These are phyloP conservation scores for Cryptus armator DNA, from an alignment of 2,888 invertebrate species.

Conservation along the genomic window DNA sequence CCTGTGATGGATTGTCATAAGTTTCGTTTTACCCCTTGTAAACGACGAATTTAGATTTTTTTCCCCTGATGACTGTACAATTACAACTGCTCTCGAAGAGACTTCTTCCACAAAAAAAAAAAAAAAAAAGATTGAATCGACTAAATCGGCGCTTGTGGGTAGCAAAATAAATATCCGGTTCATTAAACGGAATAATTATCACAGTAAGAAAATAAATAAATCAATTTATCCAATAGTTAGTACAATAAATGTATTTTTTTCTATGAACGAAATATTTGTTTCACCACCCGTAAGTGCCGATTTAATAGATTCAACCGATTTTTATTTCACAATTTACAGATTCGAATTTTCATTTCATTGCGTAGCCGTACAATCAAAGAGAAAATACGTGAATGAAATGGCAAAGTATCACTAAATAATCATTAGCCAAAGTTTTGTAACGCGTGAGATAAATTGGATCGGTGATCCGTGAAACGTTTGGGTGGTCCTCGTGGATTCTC, in stretches of 20 bases:
- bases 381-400: constrained; percentile 28
- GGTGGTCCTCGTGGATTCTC: constrained; percentile 41
- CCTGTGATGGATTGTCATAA: neutral
- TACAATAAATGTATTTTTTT: too few relatives aligned
- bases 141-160: too few relatives aligned
- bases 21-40: neutral
- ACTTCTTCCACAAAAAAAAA: neutral
- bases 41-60: neutral
- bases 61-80: neutral
- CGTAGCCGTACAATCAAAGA: neutral
- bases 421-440: constrained; percentile 48
- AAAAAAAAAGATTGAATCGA: too few relatives aligned
- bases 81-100: neutral
- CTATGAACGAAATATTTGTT: too few relatives aligned
- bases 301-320: too few relatives aligned
- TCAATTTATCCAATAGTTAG: too few relatives aligned
- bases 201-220: too few relatives aligned
- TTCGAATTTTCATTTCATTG: neutral
- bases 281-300: too few relatives aligned
- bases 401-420: constrained; percentile 52
- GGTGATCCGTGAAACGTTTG: constrained; percentile 37
- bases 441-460: constrained; percentile 57
- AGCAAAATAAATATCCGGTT: too few relatives aligned
- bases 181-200: too few relatives aligned
- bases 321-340: neutral